These are phyloP conservation scores for Heterodera schachtii DNA, from an alignment of 1,140 invertebrate genomes.

Conservation along the genomic window DNA sequence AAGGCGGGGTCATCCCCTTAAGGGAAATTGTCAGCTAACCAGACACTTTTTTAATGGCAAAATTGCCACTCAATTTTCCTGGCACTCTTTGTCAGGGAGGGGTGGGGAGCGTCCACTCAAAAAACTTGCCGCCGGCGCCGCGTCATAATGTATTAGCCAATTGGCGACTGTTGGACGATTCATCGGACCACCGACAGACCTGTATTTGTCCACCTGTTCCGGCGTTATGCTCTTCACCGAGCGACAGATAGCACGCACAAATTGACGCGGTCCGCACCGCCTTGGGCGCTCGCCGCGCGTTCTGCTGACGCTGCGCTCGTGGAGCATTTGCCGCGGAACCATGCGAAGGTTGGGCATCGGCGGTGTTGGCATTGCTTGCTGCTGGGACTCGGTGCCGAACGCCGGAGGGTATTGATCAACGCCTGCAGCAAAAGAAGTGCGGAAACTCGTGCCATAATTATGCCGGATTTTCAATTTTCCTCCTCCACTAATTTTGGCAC, in stretches of 20 bases:
- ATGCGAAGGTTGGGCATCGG: constrained; percentile 25
- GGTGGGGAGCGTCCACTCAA: too few relatives aligned
- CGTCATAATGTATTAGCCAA: too few relatives aligned
- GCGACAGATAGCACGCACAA: neutral
- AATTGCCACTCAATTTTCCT: too few relatives aligned
- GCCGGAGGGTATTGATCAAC: neutral
- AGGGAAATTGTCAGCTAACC: too few relatives aligned
- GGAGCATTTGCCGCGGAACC: neutral
- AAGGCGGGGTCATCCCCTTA: too few relatives aligned
- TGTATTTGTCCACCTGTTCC: constrained; percentile 57
- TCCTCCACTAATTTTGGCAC: neutral
- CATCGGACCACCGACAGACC: constrained; percentile 1
- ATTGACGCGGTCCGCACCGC: constrained; percentile 5
- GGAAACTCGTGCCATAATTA: neutral
- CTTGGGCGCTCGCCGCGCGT: constrained; percentile 7
- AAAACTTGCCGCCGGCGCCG: too few relatives aligned
- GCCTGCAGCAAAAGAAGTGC: constrained; percentile 13
- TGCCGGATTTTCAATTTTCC: neutral
- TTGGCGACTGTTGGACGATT: neutral
- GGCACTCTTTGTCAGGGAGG: too few relatives aligned
- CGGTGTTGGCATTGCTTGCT: neutral
- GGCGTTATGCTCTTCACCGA: constrained; percentile 39
- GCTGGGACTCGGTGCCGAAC: neutral
- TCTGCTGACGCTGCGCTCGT: constrained; percentile 13
- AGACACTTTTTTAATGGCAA: too few relatives aligned